These are phyloP conservation scores for Colossoma macropomum DNA, from an alignment of 2,113 vertebrate genomes.

Conservation along the genomic window DNA sequence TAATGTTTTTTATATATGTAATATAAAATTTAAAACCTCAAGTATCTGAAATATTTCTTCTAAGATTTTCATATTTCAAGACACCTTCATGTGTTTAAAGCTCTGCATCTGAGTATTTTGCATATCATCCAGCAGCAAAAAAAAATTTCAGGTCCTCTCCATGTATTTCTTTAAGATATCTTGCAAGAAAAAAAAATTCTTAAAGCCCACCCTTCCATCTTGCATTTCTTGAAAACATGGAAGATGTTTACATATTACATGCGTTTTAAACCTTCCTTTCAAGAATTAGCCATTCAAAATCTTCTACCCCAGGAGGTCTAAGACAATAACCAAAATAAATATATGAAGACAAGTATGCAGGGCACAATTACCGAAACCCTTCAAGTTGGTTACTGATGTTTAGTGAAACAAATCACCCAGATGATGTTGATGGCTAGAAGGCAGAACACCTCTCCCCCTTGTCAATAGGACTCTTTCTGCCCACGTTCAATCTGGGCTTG, in stretches of 20 bases:
- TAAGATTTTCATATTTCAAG: not conserved
- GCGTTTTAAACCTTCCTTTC: not conserved
- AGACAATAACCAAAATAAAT: not conserved
- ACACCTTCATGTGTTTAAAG: not conserved
- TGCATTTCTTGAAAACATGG: not conserved
- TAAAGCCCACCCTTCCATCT: not conserved
- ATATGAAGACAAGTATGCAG: not conserved
- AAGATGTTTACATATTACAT: not conserved
- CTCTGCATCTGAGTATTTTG: not conserved
- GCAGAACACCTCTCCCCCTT: conserved; percentile 74
- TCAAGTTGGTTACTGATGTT: conserved; percentile 34
- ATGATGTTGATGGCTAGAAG: conserved; percentile 63
- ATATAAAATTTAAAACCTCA: not conserved
- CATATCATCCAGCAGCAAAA: not conserved
- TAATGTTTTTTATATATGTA: not conserved
- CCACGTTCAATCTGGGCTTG: conserved; percentile 71
- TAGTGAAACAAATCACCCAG: conserved; percentile 15
- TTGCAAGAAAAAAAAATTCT: not conserved
- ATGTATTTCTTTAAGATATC: not conserved
- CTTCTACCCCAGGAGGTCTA: not conserved
- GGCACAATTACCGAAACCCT: not conserved
- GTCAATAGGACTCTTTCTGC: conserved; percentile 71
- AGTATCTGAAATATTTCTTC: not conserved
- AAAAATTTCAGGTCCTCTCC: not conserved
- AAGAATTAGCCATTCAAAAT: not conserved